phyloP scores from a whole-genome alignment of 1,140 invertebrate genomes.

The Drosophila nasuta region DNA sequence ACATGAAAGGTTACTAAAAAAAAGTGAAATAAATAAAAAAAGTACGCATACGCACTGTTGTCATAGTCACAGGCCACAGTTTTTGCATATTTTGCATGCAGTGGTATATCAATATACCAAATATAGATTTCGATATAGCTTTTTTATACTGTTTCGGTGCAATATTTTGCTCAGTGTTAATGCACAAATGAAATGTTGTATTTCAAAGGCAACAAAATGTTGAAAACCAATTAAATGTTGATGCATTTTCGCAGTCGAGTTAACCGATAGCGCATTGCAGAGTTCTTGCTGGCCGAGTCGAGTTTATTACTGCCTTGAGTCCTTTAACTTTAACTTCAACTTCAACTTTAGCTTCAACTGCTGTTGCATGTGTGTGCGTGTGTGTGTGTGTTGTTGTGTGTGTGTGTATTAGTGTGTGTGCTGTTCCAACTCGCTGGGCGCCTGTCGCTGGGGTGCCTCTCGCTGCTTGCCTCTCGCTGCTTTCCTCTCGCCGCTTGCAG shows the following conservation, averaged over 20 bases:
- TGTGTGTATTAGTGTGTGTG: background rate
- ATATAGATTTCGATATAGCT: no score
- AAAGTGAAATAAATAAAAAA: no score
- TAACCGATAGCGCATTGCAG: slow-evolving; percentile 7
- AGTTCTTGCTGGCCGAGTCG: slow-evolving; percentile 1
- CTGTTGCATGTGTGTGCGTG: background rate
- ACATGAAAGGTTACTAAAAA: no score
- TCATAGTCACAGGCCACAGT: background rate
- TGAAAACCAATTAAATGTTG: background rate
- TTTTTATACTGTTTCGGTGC: no score
- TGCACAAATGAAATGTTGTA: no score
- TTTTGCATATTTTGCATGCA: no score
- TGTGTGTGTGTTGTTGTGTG: background rate
- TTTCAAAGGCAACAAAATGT: no score
- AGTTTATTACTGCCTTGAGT: no score
- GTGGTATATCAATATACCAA: no score
- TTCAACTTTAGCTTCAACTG: background rate
- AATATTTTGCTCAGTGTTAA: no score
- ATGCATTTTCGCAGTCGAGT: background rate
- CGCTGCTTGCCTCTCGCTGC: slow-evolving; percentile 3
- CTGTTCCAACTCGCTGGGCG: slow-evolving; percentile 18
- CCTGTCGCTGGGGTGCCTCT: slow-evolving; percentile 11
- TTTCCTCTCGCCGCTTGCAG: slow-evolving; percentile 53
- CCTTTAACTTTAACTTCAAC: background rate
- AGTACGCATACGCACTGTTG: slow-evolving; percentile 1